phyloP scores from a whole-genome alignment of 2,888 invertebrate genomes.

The Dolomedes plantarius region DNA sequence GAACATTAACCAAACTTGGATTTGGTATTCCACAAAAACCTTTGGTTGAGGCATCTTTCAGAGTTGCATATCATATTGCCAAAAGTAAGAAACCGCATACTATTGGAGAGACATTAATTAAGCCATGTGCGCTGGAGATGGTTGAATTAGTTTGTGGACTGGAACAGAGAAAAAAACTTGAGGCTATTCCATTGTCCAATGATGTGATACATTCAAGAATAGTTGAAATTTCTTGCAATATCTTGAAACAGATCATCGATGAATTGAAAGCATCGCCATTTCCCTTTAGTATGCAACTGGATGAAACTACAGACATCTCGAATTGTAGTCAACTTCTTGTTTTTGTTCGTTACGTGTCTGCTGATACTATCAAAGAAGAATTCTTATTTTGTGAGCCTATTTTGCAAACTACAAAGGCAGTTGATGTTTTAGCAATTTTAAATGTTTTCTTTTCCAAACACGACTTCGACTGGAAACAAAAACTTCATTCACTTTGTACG shows the following conservation, averaged over 20 bases:
- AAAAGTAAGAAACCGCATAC: conserved; percentile 63
- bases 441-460: no score
- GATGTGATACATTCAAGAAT: conserved; percentile 39
- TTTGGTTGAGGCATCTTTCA: conserved; percentile 50
- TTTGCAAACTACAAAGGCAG: no score
- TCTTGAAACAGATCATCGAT: conserved; percentile 1
- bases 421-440: no score
- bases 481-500: no score
- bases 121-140: conserved; percentile 57
- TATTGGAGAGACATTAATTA: conserved; percentile 63
- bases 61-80: conserved; percentile 61
- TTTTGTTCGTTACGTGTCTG: conserved; percentile 32
- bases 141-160: conserved; percentile 40
- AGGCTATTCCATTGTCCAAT: conserved; percentile 41
- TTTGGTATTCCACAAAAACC: conserved; percentile 33
- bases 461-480: no score
- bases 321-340: conserved; percentile 24
- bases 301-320: conserved; percentile 77
- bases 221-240: conserved; percentile 32
- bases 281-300: conserved; percentile 13
- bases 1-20: conserved; percentile 38
- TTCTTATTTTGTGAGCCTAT: no score
- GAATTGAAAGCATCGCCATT: conserved; percentile 11
- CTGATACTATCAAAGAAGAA: conserved; percentile 54
- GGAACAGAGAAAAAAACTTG: conserved; percentile 46